These are phyloP conservation scores for Sarcophaga variegata DNA, from an alignment of 2,888 invertebrate genomes.

Conservation along the genomic window DNA sequence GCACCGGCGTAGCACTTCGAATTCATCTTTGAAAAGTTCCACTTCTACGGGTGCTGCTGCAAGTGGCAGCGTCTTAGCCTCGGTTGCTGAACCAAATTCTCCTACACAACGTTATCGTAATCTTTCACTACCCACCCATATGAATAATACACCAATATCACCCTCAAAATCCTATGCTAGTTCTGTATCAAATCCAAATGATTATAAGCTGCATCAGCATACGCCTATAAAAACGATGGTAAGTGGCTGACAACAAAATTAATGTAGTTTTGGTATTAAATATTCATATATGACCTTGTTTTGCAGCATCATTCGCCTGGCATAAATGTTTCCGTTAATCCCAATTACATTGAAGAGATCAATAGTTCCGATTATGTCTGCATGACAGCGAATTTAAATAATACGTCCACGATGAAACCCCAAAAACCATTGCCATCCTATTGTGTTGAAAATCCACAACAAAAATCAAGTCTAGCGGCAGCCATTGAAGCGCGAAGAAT, in stretches of 20 bases:
- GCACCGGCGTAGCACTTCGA: constrained; percentile 79
- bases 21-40: constrained; percentile 73
- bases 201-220: constrained; percentile 76
- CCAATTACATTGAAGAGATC: constrained; percentile 85
- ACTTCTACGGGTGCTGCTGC: constrained; percentile 35
- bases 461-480: constrained; percentile 70
- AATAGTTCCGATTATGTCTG: constrained; percentile 92
- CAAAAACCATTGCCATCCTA: constrained; percentile 63
- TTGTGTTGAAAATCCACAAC: constrained; percentile 62
- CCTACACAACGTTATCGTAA: constrained; percentile 80
- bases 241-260: background rate
- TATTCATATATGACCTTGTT: background rate
- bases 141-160: constrained; percentile 72
- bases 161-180: constrained; percentile 70
- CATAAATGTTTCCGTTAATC: constrained; percentile 80
- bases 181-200: constrained; percentile 64
- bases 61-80: constrained; percentile 17
- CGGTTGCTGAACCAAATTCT: constrained; percentile 67
- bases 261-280: background rate
- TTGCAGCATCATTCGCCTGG: constrained; percentile 74
- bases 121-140: constrained; percentile 79
- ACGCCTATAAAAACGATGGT: constrained; percentile 76
- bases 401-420: constrained; percentile 66
- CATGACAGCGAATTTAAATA: constrained; percentile 88
- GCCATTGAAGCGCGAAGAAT: constrained; percentile 70